Evolutionary conservation across 2,888 invertebrate species (phyloP).

Genomic region (Vannuccia rotundouncinata): DNA sequence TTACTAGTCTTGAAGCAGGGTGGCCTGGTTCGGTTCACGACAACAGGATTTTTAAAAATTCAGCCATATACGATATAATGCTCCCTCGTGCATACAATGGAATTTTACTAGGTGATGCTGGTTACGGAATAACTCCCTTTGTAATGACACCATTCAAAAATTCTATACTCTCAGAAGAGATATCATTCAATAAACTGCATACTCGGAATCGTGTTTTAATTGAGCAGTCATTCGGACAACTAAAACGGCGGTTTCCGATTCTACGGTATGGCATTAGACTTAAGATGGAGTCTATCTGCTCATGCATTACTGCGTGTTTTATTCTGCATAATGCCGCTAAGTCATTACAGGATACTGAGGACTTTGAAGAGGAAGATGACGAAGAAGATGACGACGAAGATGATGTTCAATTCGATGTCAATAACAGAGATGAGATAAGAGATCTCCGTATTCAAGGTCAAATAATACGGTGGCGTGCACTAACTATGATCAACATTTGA

Average conservation of each 20-base stretch:
- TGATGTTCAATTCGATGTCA: too few relatives aligned
- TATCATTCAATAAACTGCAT: conserved; percentile 32
- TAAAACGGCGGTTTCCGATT: conserved; percentile 30
- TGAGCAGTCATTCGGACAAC: conserved; percentile 30
- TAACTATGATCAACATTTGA: too few relatives aligned
- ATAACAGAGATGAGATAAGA: too few relatives aligned
- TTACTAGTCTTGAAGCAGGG: neutral
- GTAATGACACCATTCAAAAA: conserved; percentile 32
- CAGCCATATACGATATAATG: conserved; percentile 1
- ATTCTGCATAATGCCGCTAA: conserved; percentile 25
- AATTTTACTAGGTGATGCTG: conserved; percentile 30
- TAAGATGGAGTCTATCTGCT: neutral
- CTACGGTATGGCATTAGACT: neutral
- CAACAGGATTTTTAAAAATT: conserved; percentile 10
- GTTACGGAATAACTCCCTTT: conserved; percentile 34
- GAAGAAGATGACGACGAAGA: neutral
- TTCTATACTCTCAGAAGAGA: neutral
- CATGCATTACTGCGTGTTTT: conserved; percentile 10
- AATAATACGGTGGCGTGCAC: too few relatives aligned
- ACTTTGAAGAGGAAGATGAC: neutral
- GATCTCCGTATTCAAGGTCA: too few relatives aligned
- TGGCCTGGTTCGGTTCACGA: conserved; percentile 28
- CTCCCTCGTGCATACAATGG: neutral
- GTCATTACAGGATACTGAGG: conserved; percentile 3
- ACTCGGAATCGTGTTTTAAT: conserved; percentile 15